Percentiles rank a stretch among this genome's conserved stretches.
Conservation (phyloP, 2,797 vertebrate genomes). For the Lithobates sylvaticus region DNA sequence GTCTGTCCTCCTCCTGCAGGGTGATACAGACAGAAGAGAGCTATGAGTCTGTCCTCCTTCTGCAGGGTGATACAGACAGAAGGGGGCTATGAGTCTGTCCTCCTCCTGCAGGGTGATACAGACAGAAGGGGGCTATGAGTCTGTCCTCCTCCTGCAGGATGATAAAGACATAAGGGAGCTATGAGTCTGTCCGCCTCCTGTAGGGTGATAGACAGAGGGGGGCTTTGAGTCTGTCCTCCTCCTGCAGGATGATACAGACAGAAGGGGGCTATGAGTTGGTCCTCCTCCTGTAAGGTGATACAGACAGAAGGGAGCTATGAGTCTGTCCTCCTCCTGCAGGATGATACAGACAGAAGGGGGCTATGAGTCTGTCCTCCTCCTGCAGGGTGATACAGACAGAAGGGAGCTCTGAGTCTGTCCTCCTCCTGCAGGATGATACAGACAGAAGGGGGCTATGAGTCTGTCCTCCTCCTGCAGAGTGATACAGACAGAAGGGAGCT, state of each 20-base stretch:
- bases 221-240: background rate
- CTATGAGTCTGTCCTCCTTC: too few relatives aligned
- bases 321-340: background rate
- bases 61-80: too few relatives aligned
- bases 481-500: background rate
- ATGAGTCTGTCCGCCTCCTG: too few relatives aligned
- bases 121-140: too few relatives aligned
- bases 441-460: background rate
- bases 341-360: background rate
- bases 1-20: too few relatives aligned
- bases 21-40: too few relatives aligned
- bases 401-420: background rate
- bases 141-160: too few relatives aligned
- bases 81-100: too few relatives aligned
- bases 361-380: background rate
- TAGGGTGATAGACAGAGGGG: background rate
- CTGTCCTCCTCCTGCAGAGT: background rate
- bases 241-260: slow-evolving; percentile 1
- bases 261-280: background rate
- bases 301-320: background rate
- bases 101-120: too few relatives aligned
- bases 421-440: background rate
- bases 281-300: background rate
- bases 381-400: slow-evolving; percentile 2
- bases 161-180: too few relatives aligned